These are phyloP conservation scores for Peromyscus californicus DNA, from an alignment of 2,113 vertebrate species.

Conservation along the genomic window DNA sequence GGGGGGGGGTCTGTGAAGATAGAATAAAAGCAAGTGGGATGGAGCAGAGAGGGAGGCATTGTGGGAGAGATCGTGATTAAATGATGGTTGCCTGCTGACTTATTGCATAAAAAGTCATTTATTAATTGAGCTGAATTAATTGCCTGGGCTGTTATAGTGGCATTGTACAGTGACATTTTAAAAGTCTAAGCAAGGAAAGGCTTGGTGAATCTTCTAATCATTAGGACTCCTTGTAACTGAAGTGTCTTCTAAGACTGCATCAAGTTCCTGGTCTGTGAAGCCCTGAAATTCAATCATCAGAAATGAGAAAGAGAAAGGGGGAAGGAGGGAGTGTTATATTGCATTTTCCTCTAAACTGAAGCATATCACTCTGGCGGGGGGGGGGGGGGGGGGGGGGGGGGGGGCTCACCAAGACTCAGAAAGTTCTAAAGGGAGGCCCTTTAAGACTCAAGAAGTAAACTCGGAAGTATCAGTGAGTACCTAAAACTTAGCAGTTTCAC, in stretches of 20 bases:
- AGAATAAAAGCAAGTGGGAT: not conserved
- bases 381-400: no score
- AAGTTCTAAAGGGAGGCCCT: not conserved
- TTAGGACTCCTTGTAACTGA: not conserved
- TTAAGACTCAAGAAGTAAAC: not conserved
- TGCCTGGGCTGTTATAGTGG: not conserved
- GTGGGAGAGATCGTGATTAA: constrained; percentile 28
- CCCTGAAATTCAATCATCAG: constrained; percentile 15
- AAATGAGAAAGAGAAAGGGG: not conserved
- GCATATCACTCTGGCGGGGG: no score
- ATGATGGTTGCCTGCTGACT: not conserved
- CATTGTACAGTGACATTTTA: not conserved
- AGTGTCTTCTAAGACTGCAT: not conserved
- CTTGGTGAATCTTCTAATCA: not conserved
- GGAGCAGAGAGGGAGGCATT: not conserved
- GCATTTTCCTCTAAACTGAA: not conserved
- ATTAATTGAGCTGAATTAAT: constrained; percentile 5
- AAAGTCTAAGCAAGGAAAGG: not conserved
- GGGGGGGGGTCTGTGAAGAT: not conserved
- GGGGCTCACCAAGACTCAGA: not conserved
- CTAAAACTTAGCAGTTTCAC: not conserved
- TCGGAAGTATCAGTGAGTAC: not conserved
- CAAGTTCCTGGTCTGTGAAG: not conserved
- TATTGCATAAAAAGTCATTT: not conserved
- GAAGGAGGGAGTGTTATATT: not conserved